Conservation (phyloP, 2,888 invertebrate species). For the Chaitophorus viminalis region DNA sequence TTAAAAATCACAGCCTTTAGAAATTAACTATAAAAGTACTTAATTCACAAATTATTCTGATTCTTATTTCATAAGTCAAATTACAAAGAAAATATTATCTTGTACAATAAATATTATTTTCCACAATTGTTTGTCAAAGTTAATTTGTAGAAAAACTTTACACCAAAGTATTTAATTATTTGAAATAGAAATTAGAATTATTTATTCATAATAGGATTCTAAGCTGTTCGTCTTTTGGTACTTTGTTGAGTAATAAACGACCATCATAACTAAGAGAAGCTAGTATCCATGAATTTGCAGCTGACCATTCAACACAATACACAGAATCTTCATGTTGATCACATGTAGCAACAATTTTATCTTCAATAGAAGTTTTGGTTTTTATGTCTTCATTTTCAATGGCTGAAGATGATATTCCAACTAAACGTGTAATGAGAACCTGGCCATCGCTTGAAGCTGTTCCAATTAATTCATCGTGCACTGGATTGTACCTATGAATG, state of each 20-base stretch:
- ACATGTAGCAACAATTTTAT: constrained; percentile 90
- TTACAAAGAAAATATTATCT: neutral
- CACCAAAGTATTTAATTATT: neutral
- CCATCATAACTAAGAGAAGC: constrained; percentile 99
- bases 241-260: constrained; percentile 88
- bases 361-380: constrained; percentile 73
- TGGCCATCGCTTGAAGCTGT: constrained; percentile 95
- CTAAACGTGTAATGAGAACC: constrained; percentile 87
- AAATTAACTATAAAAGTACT: too few species aligned
- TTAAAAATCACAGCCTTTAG: too few species aligned
- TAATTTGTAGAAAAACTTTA: neutral
- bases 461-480: constrained; percentile 94
- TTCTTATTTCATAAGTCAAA: neutral
- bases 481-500: constrained; percentile 83
- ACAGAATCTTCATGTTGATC: constrained; percentile 99
- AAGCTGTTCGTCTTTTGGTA: constrained; percentile 94
- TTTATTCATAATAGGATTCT: constrained; percentile 75
- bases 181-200: neutral
- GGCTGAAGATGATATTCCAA: constrained; percentile 82
- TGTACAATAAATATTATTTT: neutral
- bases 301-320: constrained; percentile 96
- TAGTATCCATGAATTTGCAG: constrained; percentile 98
- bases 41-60: neutral
- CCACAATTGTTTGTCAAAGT: neutral
- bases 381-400: constrained; percentile 68